These are phyloP conservation scores for Saccostrea glomerata DNA, from an alignment of 1,140 invertebrate species.

Conservation along the genomic window DNA sequence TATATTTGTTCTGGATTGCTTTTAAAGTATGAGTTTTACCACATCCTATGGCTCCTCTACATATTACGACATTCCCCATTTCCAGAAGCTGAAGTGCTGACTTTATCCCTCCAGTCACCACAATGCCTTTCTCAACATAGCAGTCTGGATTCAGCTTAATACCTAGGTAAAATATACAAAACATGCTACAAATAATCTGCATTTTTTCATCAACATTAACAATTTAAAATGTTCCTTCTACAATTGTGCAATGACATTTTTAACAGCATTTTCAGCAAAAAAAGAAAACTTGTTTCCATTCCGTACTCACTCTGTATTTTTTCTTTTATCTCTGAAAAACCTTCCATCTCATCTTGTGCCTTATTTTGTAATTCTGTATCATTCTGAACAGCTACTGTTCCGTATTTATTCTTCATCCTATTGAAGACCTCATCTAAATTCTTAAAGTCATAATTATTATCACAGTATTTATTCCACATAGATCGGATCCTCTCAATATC, in stretches of 20 bases:
- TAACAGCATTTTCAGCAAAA: too few relatives aligned
- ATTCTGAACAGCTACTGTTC: not conserved
- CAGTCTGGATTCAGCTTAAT: constrained; percentile 10
- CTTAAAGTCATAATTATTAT: not conserved
- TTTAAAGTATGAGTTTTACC: constrained; percentile 22
- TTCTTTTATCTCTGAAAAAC: not conserved
- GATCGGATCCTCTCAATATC: too few relatives aligned
- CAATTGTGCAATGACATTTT: too few relatives aligned
- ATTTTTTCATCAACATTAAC: too few relatives aligned
- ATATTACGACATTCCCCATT: not conserved
- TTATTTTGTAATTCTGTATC: not conserved
- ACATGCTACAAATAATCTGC: too few relatives aligned
- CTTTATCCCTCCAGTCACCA: not conserved
- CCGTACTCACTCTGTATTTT: not conserved
- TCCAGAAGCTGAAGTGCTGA: not conserved
- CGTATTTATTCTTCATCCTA: not conserved
- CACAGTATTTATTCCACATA: too few relatives aligned
- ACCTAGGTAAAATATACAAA: not conserved
- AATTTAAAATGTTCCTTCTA: too few relatives aligned
- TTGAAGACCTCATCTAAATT: not conserved
- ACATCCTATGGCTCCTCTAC: not conserved
- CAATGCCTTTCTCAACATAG: not conserved
- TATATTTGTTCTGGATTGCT: not conserved
- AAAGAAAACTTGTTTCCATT: too few relatives aligned
- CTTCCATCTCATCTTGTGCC: not conserved